Percentiles rank a stretch among this genome's conserved stretches.
phyloP scores from a whole-genome alignment of 2,888 invertebrate genomes.

The Nowickia ferox region DNA sequence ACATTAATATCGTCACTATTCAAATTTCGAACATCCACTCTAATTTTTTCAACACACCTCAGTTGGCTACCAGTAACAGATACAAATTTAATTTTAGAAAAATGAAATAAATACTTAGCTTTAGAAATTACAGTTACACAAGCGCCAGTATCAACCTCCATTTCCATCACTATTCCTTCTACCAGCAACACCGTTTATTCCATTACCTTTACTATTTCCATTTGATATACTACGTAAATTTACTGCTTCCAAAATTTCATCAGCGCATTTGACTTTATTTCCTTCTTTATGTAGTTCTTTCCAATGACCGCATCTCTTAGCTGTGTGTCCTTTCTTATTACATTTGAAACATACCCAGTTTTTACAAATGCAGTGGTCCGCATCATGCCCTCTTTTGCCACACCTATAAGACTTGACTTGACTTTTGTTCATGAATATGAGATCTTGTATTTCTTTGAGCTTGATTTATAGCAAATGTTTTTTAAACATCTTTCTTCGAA shows the following conservation, averaged over 20 bases:
- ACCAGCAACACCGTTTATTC: neutral
- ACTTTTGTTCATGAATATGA: too few species aligned
- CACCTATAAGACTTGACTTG: too few species aligned
- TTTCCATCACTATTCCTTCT: too few species aligned
- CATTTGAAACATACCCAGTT: conserved; percentile 48
- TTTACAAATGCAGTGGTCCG: conserved; percentile 21
- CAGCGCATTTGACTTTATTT: conserved; percentile 5
- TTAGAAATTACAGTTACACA: too few species aligned
- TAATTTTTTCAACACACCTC: conserved; percentile 39
- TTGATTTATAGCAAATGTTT: conserved; percentile 9
- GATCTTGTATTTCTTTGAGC: neutral
- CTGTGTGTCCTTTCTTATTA: conserved; percentile 47
- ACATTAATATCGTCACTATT: conserved; percentile 4
- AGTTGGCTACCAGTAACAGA: conserved; percentile 53
- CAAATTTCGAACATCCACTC: conserved; percentile 34
- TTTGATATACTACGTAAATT: neutral
- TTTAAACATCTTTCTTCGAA: neutral
- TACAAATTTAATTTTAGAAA: too few species aligned
- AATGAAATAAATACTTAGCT: too few species aligned
- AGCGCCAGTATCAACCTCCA: too few species aligned
- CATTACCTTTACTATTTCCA: neutral
- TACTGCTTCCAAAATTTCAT: conserved; percentile 23
- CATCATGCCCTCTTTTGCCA: neutral
- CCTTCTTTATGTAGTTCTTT: neutral
- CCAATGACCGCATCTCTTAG: neutral